Evolutionary conservation across 2,888 invertebrate species (phyloP).

Genomic region (Ectemnius lituratus): DNA sequence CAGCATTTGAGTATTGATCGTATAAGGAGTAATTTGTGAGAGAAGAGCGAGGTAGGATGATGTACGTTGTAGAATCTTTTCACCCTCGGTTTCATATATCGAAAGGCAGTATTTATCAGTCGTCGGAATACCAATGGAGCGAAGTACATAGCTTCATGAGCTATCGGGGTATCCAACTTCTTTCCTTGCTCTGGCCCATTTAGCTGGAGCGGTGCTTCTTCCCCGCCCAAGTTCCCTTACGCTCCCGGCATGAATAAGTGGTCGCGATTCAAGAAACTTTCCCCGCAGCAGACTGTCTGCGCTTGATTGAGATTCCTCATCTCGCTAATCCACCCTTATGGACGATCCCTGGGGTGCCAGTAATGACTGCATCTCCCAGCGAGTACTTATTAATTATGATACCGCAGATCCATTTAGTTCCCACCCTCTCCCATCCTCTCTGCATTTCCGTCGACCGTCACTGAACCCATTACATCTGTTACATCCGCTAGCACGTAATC

Average conservation of each 20-base stretch:
- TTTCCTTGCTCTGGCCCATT: slow-evolving; percentile 7
- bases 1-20: no score
- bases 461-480: not conserved
- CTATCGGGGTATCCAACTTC: slow-evolving; percentile 28
- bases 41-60: no score
- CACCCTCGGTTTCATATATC: slow-evolving; percentile 1
- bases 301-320: slow-evolving; percentile 57
- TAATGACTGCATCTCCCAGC: slow-evolving; percentile 35
- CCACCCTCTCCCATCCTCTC: slow-evolving; percentile 2
- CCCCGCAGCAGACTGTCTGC: slow-evolving; percentile 28
- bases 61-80: not conserved
- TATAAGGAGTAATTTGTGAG: no score
- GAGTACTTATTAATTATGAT: slow-evolving; percentile 43
- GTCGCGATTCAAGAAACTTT: slow-evolving; percentile 64
- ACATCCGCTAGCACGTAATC: not conserved
- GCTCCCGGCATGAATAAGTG: slow-evolving; percentile 62
- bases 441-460: not conserved
- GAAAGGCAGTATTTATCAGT: slow-evolving; percentile 4
- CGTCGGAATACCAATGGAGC: slow-evolving; percentile 20
- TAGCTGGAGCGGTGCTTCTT: slow-evolving; percentile 17
- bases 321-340: slow-evolving; percentile 46
- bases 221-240: slow-evolving; percentile 40
- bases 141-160: slow-evolving; percentile 24
- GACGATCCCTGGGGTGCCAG: slow-evolving; percentile 36
- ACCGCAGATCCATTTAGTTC: slow-evolving; percentile 19